Conservation (phyloP, 2,797 vertebrate genomes). For the Zalophus californianus region DNA sequence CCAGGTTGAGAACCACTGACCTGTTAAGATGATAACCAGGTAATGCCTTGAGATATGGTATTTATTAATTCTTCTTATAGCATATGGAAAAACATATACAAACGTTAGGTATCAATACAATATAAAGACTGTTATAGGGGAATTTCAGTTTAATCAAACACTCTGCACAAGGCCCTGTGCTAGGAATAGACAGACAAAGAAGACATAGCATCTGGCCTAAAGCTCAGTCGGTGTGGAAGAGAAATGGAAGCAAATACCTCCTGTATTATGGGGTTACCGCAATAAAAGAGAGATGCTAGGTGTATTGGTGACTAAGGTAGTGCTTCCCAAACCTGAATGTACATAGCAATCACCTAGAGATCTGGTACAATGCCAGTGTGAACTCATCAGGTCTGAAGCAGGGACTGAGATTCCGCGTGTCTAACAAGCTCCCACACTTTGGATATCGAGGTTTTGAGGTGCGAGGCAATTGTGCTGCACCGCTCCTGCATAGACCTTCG, state of each 20-base stretch:
- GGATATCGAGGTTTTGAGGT: neutral
- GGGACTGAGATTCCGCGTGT: neutral
- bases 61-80: conserved; percentile 20
- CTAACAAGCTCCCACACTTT: neutral
- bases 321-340: neutral
- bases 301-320: neutral
- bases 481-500: neutral
- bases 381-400: neutral
- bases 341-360: neutral
- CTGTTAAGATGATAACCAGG: neutral
- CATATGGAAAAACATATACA: neutral
- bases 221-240: neutral
- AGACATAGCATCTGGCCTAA: neutral
- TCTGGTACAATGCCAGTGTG: neutral
- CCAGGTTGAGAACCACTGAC: neutral
- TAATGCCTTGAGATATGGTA: conserved; percentile 6
- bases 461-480: neutral
- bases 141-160: conserved; percentile 23
- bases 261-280: neutral
- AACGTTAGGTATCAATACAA: neutral
- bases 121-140: neutral
- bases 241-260: neutral
- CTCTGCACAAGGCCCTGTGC: neutral
- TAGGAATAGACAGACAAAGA: neutral
- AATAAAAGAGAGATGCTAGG: neutral